Evolutionary conservation across 2,888 invertebrate species (phyloP).

Genomic region (Parthenolecanium corni): DNA sequence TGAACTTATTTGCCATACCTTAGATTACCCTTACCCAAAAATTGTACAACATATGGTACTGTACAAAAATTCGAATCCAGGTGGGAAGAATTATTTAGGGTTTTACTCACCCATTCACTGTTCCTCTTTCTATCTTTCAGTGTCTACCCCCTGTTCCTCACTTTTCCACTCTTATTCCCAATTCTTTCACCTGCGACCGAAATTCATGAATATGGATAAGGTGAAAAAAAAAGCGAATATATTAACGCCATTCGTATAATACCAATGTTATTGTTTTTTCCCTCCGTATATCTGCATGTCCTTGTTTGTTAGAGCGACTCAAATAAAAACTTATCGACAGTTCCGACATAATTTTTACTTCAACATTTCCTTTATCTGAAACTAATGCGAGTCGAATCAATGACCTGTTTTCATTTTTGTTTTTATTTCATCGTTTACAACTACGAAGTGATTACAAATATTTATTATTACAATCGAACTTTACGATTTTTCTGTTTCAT

Average conservation of each 20-base stretch:
- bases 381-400: conserved; percentile 16
- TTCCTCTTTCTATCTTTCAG: background rate
- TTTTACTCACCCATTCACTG: background rate
- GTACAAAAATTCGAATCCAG: too few relatives aligned
- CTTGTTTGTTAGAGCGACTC: conserved; percentile 17
- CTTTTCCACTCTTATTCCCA: conserved; percentile 13
- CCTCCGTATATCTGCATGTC: conserved; percentile 12
- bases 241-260: conserved; percentile 21
- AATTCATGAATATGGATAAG: conserved; percentile 27
- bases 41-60: too few relatives aligned
- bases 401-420: conserved; percentile 9
- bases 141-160: background rate
- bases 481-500: too few relatives aligned
- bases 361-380: conserved; percentile 26
- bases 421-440: too few relatives aligned
- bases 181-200: conserved; percentile 28
- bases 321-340: conserved; percentile 27
- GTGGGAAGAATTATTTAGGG: too few relatives aligned
- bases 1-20: too few relatives aligned
- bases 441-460: too few relatives aligned
- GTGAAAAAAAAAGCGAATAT: conserved; percentile 14
- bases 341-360: conserved; percentile 24
- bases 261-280: conserved; percentile 11
- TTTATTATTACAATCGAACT: too few relatives aligned
- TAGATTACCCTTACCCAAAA: too few relatives aligned